These are phyloP conservation scores for Chauna torquata DNA, from an alignment of 2,113 vertebrate genomes.

Conservation along the genomic window DNA sequence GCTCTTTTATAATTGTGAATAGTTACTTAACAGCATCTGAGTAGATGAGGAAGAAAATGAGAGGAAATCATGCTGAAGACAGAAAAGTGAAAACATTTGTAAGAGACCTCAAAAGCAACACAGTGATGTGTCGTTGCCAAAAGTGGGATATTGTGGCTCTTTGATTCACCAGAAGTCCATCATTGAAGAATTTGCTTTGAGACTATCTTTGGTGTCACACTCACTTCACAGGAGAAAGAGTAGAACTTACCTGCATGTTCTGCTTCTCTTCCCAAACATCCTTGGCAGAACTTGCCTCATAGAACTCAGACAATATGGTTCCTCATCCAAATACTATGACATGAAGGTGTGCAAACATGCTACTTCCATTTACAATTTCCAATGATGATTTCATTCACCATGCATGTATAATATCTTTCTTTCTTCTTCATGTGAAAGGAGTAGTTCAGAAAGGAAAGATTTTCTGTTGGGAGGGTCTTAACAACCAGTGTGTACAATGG, in stretches of 20 bases:
- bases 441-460: not conserved
- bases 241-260: not conserved
- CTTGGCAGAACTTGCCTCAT: accelerated
- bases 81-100: not conserved
- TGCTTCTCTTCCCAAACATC: not conserved
- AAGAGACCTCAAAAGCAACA: not conserved
- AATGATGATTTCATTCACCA: not conserved
- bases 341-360: not conserved
- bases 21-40: not conserved
- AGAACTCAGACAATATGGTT: not conserved
- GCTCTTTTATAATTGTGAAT: not conserved
- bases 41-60: not conserved
- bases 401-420: not conserved
- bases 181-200: not conserved
- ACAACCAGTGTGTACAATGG: not conserved
- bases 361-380: not conserved
- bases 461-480: not conserved
- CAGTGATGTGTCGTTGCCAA: not conserved
- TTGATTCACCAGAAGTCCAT: not conserved
- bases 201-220: not conserved
- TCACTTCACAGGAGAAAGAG: not conserved
- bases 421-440: not conserved
- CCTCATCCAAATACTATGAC: not conserved
- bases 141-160: not conserved
- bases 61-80: not conserved